Base-by-base conservation (phyloP, 2,113 vertebrate species). In the Cyprinodon brontotheroides region DNA sequence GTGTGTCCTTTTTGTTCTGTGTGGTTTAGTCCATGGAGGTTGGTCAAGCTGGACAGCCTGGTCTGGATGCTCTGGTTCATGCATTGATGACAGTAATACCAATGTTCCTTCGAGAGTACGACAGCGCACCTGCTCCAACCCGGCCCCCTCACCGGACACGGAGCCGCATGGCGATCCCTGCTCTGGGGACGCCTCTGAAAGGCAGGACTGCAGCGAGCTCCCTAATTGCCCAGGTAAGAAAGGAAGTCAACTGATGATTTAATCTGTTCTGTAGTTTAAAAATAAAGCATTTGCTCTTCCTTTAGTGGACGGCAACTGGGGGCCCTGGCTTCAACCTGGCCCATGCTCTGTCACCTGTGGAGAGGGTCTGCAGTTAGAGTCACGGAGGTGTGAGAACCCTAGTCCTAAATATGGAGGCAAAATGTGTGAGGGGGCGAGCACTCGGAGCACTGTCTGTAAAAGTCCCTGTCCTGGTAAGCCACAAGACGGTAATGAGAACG, bases 221-320 rank as follows among this genome's bases (percentile, higher is more conserved):
- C 89, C 85, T 7, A 89, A 89, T 72, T 92, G 91, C 77, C 82
- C 88, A 69, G 89, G 91, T 91, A 48, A 79, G 71, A 45, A 3
- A 3, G 22, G 3, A 13, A 29, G 3, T 9, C 12, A 36, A 7
- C 60, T 1, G 1, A 4, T 3, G 5, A 48, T 1, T 36, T 0
- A 6, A 1, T 29, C 11, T 0, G 3, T 4, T 20, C 1, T 3
- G 17, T 0, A n/a, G 41, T 38, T 48, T 11, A 17, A 12, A 6
- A 1, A 5, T 29, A 9, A 29, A 3, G 68, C 64, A 62, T 72
- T 78, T 63, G 38, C 7, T 70, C 60, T 76, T 36, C 68, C n/a
- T 69, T 13, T 72, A 92, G 91, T 88, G 76, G 59, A 89, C 0
- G 91, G 91, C 5, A 39, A 36, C 20, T 92, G 91, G 91, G 91